These are phyloP conservation scores for Madoqua kirkii DNA, from an alignment of 2,113 vertebrate species.

Conservation along the genomic window DNA sequence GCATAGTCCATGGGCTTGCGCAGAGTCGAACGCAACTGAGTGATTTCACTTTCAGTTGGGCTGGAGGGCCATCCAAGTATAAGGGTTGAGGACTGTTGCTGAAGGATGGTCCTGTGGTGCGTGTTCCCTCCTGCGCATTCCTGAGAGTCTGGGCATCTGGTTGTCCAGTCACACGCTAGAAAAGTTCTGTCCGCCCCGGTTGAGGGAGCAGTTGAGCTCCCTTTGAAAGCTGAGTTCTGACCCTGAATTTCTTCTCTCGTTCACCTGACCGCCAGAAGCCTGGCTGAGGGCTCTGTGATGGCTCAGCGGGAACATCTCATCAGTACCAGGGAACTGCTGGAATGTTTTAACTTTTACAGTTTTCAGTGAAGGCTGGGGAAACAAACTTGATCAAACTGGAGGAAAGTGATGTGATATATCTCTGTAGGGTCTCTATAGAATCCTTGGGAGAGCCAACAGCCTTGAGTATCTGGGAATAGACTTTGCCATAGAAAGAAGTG, in stretches of 20 bases:
- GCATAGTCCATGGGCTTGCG: neutral
- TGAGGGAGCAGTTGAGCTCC: neutral
- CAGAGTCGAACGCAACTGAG: neutral
- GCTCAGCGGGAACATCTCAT: neutral
- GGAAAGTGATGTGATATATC: neutral
- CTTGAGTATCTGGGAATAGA: neutral
- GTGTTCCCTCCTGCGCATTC: fast-evolving
- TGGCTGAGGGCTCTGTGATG: neutral
- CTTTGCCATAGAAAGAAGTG: neutral
- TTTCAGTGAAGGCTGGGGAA: neutral
- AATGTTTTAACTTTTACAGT: neutral
- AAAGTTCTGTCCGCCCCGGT: too few relatives aligned
- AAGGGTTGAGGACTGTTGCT: fast-evolving
- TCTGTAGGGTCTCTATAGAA: neutral
- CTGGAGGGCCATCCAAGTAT: fast-evolving
- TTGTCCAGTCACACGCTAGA: neutral
- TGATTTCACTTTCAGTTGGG: neutral
- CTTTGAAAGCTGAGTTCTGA: neutral
- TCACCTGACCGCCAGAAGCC: neutral
- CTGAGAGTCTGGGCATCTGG: neutral
- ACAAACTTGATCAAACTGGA: neutral
- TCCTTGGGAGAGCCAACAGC: neutral
- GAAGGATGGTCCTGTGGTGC: fast-evolving
- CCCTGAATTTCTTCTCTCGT: neutral
- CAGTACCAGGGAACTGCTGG: too few relatives aligned